These are phyloP conservation scores for Scolanthus callimorphus DNA, from an alignment of 92 coral and sea anemone genomes.

Conservation along the genomic window DNA sequence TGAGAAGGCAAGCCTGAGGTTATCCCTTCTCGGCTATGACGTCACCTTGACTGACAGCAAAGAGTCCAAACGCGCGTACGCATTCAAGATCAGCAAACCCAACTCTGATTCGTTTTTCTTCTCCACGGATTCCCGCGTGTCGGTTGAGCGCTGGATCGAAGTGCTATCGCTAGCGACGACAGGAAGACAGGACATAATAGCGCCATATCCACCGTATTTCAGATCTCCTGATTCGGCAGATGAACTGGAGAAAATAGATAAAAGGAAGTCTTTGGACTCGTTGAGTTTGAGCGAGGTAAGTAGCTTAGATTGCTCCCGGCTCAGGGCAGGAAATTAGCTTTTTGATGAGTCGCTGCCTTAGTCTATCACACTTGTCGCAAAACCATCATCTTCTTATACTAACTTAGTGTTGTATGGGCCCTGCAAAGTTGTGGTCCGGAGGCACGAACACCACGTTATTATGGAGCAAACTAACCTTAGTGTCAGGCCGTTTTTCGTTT, in stretches of 20 bases:
- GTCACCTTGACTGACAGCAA: slow-evolving; percentile 80
- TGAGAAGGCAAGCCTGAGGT: slow-evolving; percentile 60
- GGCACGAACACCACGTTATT: too few relatives aligned
- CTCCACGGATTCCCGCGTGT: slow-evolving; percentile 85
- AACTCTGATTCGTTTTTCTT: slow-evolving; percentile 66
- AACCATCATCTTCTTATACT: too few relatives aligned
- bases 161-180: slow-evolving; percentile 91
- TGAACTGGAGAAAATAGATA: slow-evolving; percentile 8
- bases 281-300: slow-evolving; percentile 72
- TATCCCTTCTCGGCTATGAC: slow-evolving; percentile 76
- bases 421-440: too few relatives aligned
- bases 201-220: slow-evolving; percentile 83
- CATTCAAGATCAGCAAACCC: slow-evolving; percentile 83
- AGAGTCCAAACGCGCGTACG: slow-evolving; percentile 77
- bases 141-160: slow-evolving; percentile 94
- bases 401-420: too few relatives aligned
- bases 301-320: too few relatives aligned
- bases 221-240: slow-evolving; percentile 53
- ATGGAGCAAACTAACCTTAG: too few relatives aligned
- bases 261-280: slow-evolving; percentile 72
- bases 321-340: too few relatives aligned
- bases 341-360: too few relatives aligned
- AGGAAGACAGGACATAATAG: slow-evolving; percentile 76
- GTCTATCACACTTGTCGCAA: too few relatives aligned
- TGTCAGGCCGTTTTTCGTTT: too few relatives aligned